These are phyloP conservation scores for Aspidiotus rigidus DNA, from an alignment of 2,888 invertebrate genomes.

Conservation along the genomic window DNA sequence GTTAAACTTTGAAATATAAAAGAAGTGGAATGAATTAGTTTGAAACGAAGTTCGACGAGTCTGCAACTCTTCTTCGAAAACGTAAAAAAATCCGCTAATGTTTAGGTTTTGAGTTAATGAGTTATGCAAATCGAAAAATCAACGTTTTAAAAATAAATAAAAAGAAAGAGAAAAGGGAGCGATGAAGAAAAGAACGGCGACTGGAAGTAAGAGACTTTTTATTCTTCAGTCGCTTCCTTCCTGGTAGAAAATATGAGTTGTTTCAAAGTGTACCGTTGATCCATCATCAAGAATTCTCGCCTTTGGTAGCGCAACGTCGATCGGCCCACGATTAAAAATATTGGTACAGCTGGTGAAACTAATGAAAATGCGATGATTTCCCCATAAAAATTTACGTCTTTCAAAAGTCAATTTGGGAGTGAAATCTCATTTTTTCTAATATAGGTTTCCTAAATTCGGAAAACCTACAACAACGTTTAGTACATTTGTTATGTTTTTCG, in stretches of 20 bases:
- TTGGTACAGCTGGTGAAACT: too few relatives aligned
- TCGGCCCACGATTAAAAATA: too few relatives aligned
- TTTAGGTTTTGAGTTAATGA: slow-evolving; percentile 33
- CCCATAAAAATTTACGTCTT: too few relatives aligned
- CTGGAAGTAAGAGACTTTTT: slow-evolving; percentile 29
- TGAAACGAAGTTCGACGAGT: slow-evolving; percentile 32
- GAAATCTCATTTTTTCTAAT: too few relatives aligned
- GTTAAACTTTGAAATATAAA: slow-evolving; percentile 33
- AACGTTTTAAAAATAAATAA: slow-evolving; percentile 32
- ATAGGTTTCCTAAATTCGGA: background rate
- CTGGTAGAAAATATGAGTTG: slow-evolving; percentile 16
- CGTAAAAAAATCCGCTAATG: slow-evolving; percentile 29
- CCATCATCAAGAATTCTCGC: too few relatives aligned
- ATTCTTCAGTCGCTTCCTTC: slow-evolving; percentile 24
- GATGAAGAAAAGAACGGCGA: background rate
- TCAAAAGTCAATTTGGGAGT: too few relatives aligned
- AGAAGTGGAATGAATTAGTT: slow-evolving; percentile 33
- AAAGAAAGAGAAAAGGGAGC: background rate
- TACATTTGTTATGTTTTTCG: slow-evolving; percentile 6
- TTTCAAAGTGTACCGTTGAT: slow-evolving; percentile 14
- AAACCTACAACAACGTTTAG: background rate
- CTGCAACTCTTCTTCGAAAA: slow-evolving; percentile 21
- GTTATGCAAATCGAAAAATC: slow-evolving; percentile 33
- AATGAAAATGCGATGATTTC: too few relatives aligned
- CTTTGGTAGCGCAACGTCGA: too few relatives aligned